Evolutionary conservation across 2,888 invertebrate species (phyloP), one percentile per base, ranked within the genome.

Genomic region (Podotricha telesiphe): DNA sequence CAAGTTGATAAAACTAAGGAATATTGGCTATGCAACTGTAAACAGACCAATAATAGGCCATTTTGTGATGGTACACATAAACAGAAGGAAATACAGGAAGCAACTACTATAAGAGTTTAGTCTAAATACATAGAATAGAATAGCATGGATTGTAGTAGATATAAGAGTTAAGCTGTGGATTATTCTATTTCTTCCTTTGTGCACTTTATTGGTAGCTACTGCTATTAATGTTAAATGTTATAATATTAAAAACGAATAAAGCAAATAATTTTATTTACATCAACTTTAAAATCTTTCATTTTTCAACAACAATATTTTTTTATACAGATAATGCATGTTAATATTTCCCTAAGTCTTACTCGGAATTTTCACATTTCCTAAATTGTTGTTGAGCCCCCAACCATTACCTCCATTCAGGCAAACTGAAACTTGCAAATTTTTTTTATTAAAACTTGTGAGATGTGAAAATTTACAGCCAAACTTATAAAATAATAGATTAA

Each of bases 11-110:
- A 98, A 89, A 96, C 96, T 0, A 97, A 97, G 78, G 97, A 98
- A 19, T 99, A 98, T 84, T 98, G 98, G 97, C 91, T 99, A n/a
- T 99, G 99, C 85, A 98, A 98, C 84, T 99, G 99, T 85, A 99
- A 99, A 87, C 99, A 99, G 83, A 98, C 99, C 0, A 94, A 94
- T 61, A 96, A 97, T 76, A 94, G 98, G 74, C 99, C 99, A 0
- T 99, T 99, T 86, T 99, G 99, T 90, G 99, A 99, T 92, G 99
- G 99, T 11, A 96, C 98, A 11, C 99, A 99, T 86, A 96, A 97
- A 82, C 93, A 93, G 65, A 94, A 94, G 71, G 94, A 95, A 51
- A 94, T 97, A 63, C 95, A 96, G 82, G 94, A 96, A 81, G 91
- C 95, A 15, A 89, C 93, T 53, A 78, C 81, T 17, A 74, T 72